Evolutionary conservation across 2,113 vertebrate species (phyloP).

Genomic region (Tamias sibiricus): DNA sequence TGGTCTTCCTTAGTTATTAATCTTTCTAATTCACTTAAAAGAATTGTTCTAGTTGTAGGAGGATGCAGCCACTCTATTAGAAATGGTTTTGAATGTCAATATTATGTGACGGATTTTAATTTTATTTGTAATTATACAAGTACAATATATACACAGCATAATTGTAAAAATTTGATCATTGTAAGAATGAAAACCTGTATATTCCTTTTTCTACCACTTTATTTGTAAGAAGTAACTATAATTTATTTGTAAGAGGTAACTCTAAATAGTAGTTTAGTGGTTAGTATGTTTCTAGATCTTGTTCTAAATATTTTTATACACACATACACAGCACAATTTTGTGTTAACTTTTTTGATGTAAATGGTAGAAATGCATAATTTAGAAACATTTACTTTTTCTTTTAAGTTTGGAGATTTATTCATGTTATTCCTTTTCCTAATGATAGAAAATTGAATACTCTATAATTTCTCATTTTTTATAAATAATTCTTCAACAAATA

Average conservation of each 20-base stretch:
- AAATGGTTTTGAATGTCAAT: not conserved
- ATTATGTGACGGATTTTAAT: not conserved
- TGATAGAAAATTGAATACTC: too few species aligned
- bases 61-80: not conserved
- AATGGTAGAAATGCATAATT: not conserved
- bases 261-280: not conserved
- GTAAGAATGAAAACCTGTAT: not conserved
- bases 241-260: not conserved
- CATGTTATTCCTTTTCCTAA: not conserved
- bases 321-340: not conserved
- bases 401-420: not conserved
- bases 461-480: conserved; percentile 5
- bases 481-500: not conserved
- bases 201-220: not conserved
- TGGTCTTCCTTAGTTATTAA: not conserved
- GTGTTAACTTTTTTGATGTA: not conserved
- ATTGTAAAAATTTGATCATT: not conserved
- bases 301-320: not conserved
- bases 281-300: not conserved
- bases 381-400: not conserved
- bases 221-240: not conserved
- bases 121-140: not conserved
- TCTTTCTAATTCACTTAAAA: not conserved
- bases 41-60: not conserved
- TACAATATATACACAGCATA: not conserved